Percentiles rank a stretch among this genome's conserved stretches.
Conservation (phyloP, 2,888 invertebrate genomes). For the Notocelia uddmanniana region DNA sequence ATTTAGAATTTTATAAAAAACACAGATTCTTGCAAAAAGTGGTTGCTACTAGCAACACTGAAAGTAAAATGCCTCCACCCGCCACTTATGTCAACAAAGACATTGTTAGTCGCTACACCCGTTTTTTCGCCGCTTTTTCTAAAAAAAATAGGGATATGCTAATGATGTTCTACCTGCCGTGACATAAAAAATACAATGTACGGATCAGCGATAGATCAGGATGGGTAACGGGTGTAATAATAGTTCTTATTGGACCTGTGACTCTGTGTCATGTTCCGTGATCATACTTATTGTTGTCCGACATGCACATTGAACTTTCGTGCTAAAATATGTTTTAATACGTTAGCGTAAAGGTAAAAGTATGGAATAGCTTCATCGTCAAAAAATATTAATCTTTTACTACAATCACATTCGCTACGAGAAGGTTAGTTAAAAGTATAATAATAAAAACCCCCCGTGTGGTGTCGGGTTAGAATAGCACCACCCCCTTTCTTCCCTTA, state of each 20-base stretch:
- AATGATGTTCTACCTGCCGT: constrained; percentile 33
- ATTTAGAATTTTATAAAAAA: background rate
- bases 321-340: background rate
- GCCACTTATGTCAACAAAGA: constrained; percentile 54
- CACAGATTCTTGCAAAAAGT: background rate
- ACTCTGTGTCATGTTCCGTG: constrained; percentile 7
- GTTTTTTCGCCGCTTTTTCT: constrained; percentile 45
- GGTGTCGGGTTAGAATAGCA: no score
- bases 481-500: no score
- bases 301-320: background rate
- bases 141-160: constrained; percentile 23
- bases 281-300: constrained; percentile 4
- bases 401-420: no score
- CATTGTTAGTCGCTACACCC: constrained; percentile 51
- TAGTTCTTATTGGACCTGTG: constrained; percentile 4
- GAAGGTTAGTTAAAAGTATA: no score
- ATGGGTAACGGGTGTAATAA: constrained; percentile 1
- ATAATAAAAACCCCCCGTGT: no score
- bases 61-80: constrained; percentile 51
- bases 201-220: constrained; percentile 14
- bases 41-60: constrained; percentile 56
- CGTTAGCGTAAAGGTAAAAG: background rate
- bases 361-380: background rate
- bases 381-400: background rate
- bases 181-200: constrained; percentile 11